Evolutionary conservation across 2,113 vertebrate species (phyloP), one percentile per base, ranked within the genome.

Genomic region (Limanda limanda): DNA sequence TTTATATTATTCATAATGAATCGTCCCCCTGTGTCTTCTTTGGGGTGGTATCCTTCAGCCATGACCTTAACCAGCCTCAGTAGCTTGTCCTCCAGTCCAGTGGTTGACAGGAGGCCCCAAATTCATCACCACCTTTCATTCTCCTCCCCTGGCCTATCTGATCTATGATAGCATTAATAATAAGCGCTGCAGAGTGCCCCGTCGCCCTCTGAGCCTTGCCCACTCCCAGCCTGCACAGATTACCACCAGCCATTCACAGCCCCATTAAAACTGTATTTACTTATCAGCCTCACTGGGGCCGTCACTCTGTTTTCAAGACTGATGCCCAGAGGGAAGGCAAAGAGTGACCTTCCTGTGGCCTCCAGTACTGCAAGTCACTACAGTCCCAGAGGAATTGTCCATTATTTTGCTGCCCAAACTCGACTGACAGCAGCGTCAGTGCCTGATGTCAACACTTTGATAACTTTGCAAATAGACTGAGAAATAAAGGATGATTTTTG

Each of bases 131-230:
- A 82, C 78, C 84, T 84, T 91, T 92, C 88, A 91, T 81, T 90
- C 74, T 87, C 86, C 81, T 74, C 58, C 62, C 71, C 74, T 62
- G 78, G 81, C 76, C 88, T 92, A 91, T 95, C 92, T 93, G 92
- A 95, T 95, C 92, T 92, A 93, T 90, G 93, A 92, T 81, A 93
- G 88, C 88, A 86, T 93, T 93, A 94, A 94, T 94, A 94, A 94
- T 89, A 94, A 92, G 82, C 42, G 71, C 82, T 74, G 78, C 84
- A 83, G 78, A 89, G 87, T 81, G 86, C 85, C 82, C 86, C 7
- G 62, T 85, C 79, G 64, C 84, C 86, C 87, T 88, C 88, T 78
- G 88, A 71, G 89, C 84, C 81, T 83, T 78, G 83, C 79, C 77
- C 79, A 79, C 79, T 80, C 61, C 45, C 60, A 23, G 82, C 84